These are phyloP conservation scores for Setophaga coronata DNA, from an alignment of 2,113 vertebrate genomes.

Conservation along the genomic window DNA sequence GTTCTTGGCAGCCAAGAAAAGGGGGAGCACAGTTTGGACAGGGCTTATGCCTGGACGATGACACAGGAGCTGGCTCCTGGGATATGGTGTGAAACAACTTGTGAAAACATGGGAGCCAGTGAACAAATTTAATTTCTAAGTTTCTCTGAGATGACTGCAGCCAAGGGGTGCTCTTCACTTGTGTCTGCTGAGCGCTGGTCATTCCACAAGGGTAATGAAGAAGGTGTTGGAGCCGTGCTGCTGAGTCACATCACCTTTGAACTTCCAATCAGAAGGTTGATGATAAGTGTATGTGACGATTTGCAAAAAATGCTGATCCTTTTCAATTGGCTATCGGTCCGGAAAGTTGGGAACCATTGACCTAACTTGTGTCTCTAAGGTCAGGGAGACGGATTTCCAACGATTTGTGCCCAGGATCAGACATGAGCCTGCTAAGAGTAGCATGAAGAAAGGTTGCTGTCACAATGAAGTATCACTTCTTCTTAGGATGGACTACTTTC, in stretches of 20 bases:
- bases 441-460: constrained; percentile 10
- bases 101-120: background rate
- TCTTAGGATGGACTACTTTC: background rate
- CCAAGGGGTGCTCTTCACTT: background rate
- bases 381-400: background rate
- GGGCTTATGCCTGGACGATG: rapidly evolving
- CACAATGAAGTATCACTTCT: background rate
- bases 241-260: constrained; percentile 2
- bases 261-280: background rate
- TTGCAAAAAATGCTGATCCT: background rate
- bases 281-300: background rate
- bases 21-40: background rate
- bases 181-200: background rate
- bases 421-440: background rate
- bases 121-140: background rate
- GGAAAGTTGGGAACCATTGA: constrained; percentile 42
- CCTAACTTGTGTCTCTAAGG: background rate
- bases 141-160: background rate
- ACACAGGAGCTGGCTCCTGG: background rate
- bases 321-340: background rate
- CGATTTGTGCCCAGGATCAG: background rate
- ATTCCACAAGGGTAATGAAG: background rate
- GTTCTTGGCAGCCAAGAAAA: background rate
- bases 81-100: background rate
- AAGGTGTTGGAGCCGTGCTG: background rate